Evolutionary conservation across 2,797 vertebrate genomes (phyloP), one percentile per base, ranked within the genome.

Genomic region (Lemur catta): DNA sequence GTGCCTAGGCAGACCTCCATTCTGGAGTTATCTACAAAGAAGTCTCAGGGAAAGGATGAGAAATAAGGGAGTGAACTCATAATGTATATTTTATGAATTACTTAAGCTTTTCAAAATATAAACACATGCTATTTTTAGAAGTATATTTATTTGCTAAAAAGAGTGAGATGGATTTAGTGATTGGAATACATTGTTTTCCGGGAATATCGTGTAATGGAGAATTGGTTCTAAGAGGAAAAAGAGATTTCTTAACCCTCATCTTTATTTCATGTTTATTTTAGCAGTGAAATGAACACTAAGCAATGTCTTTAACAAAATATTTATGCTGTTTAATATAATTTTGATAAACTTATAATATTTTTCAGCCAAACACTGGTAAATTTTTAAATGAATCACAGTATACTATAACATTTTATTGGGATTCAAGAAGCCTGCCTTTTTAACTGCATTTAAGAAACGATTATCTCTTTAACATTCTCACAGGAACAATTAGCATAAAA

Each of bases 381-480:
- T 97, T 90, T 98, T 98, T 97, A 97, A 98, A 86, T 89, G 97
- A 98, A 95, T 71, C 93, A 87, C 78, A 94, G 95, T 90, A 79
- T 79, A 97, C 89, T 98, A 85, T 98, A 97, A 97, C 92, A 94
- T 98, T 98, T 98, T 97, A 96, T 93, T 97, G 91, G 95, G 94
- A 98, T 97, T 98, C 91, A 96, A 98, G 97, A 67, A 97, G 90
- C 80, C 74, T 96, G 93, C 72, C 91, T 98, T 98, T 97, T 98
- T 98, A 98, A 98, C 82, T 98, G 89, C 94, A 85, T 95, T 96
- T 98, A 98, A 98, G 94, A 89, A 94, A 93, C 78, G 95, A 95
- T 85, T 97, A 96, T 98, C 97, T 98, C 96, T 98, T 97, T 80
- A 97, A 85, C 57, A 90, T 98, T 98, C 98, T 98, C 97, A 97